phyloP scores from a whole-genome alignment of 2,888 invertebrate species.

The Malthinus seriepunctatus region DNA sequence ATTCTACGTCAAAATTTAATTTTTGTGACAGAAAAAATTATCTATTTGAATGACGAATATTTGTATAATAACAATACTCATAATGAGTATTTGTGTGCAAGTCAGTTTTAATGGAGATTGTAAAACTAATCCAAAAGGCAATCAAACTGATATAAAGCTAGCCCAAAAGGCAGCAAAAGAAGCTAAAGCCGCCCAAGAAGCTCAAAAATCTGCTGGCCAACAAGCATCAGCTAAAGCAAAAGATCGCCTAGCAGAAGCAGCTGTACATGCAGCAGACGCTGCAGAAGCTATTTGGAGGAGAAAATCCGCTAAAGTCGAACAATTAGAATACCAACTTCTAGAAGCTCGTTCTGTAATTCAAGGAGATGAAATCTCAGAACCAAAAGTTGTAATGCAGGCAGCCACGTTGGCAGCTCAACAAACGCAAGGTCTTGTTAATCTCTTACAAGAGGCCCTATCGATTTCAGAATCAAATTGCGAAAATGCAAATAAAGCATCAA shows the following conservation, averaged over 20 bases:
- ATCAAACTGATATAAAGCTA: no score
- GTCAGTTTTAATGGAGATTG: no score
- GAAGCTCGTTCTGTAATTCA: conserved; percentile 60
- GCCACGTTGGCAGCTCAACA: conserved; percentile 67
- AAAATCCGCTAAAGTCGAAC: conserved; percentile 70
- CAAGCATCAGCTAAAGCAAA: conserved; percentile 72
- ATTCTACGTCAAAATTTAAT: no score
- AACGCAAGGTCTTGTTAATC: conserved; percentile 56
- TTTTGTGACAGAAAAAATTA: no score
- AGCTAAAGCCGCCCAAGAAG: conserved; percentile 73
- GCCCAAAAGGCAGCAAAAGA: conserved; percentile 75
- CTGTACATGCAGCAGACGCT: conserved; percentile 71
- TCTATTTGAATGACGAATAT: no score
- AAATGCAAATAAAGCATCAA: conserved; percentile 65
- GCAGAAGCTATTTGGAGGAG: conserved; percentile 72
- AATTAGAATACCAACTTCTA: conserved; percentile 68
- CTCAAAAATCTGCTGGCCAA: conserved; percentile 71
- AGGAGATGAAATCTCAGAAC: conserved; percentile 61
- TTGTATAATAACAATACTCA: no score
- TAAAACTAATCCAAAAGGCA: no score
- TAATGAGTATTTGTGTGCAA: no score
- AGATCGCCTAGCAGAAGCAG: conserved; percentile 71
- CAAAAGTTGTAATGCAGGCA: no score
- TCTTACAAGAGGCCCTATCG: conserved; percentile 57
- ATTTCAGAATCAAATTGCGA: conserved; percentile 61